Evolutionary conservation across 2,797 vertebrate genomes (phyloP).

Genomic region (Malacoctenus gilli): DNA sequence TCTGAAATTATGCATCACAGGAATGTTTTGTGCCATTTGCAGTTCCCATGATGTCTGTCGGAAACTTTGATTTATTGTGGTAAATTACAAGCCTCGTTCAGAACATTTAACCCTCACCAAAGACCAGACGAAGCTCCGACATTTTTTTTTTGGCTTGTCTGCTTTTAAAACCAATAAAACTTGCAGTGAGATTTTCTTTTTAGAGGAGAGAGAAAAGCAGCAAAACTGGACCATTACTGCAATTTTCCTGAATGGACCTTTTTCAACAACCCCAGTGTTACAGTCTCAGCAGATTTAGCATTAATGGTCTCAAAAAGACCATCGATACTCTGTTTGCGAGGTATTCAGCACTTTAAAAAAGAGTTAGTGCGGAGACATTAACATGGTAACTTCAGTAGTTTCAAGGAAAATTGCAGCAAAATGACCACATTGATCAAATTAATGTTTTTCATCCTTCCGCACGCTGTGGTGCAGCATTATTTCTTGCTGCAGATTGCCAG

Average conservation of each 20-base stretch:
- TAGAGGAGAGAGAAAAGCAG: constrained; percentile 41
- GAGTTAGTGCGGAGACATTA: no score
- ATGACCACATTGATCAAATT: no score
- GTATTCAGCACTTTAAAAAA: no score
- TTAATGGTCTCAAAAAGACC: no score
- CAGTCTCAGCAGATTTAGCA: constrained; percentile 50
- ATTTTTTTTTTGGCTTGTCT: constrained; percentile 4
- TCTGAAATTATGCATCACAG: constrained; percentile 26
- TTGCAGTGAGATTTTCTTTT: constrained; percentile 38
- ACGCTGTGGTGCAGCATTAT: no score
- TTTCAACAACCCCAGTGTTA: constrained; percentile 51
- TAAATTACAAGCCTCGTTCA: constrained; percentile 54
- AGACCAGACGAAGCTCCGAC: constrained; percentile 34
- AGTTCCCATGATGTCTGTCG: constrained; percentile 40
- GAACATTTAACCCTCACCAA: constrained; percentile 54
- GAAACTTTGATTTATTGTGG: constrained; percentile 49
- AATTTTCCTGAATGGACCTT: constrained; percentile 65
- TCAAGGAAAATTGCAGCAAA: no score
- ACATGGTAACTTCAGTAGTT: no score
- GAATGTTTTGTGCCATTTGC: constrained; percentile 31
- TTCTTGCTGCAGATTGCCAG: no score
- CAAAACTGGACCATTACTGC: constrained; percentile 64
- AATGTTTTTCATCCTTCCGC: no score
- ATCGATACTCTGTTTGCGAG: no score
- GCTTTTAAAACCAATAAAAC: constrained; percentile 53